These are phyloP conservation scores for Hydra vulgaris DNA, from an alignment of 30 jellyfish, hydroid and myxozoan genomes.

Conservation along the genomic window DNA sequence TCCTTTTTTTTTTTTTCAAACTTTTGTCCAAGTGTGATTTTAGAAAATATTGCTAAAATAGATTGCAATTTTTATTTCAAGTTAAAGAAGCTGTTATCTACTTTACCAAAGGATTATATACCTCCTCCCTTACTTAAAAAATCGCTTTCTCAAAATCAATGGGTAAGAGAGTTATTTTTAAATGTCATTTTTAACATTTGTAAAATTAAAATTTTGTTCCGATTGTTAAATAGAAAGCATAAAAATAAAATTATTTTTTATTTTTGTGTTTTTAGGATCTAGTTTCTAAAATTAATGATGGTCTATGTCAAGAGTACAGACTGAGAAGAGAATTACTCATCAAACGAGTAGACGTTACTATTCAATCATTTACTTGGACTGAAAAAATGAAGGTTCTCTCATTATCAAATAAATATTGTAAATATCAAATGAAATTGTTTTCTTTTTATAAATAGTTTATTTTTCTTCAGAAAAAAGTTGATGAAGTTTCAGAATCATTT, in stretches of 20 bases:
- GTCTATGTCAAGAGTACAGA: conserved; percentile 54
- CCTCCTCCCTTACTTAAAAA: not conserved
- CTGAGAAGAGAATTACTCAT: conserved; percentile 55
- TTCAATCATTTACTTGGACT: conserved; percentile 78
- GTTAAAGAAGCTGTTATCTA: not conserved
- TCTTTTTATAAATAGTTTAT: not conserved
- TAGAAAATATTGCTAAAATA: too few species aligned
- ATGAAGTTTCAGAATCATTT: conserved; percentile 42
- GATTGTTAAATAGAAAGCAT: not conserved
- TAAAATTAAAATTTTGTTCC: too few species aligned
- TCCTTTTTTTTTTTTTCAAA: too few species aligned
- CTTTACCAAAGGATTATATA: not conserved
- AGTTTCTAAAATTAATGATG: conserved; percentile 45
- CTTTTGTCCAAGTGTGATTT: too few species aligned
- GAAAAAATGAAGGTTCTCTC: conserved; percentile 36
- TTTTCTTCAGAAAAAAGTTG: conserved; percentile 27
- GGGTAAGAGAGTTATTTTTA: too few species aligned
- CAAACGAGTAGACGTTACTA: conserved; percentile 79
- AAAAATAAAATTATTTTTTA: too few species aligned
- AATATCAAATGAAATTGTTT: not conserved
- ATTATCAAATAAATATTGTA: not conserved
- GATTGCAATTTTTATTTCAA: not conserved
- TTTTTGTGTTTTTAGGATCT: not conserved
- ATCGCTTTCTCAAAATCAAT: not conserved
- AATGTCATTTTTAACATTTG: too few species aligned